Evolutionary conservation across 2,113 vertebrate species (phyloP).

Genomic region (Nerophis lumbriciformis): DNA sequence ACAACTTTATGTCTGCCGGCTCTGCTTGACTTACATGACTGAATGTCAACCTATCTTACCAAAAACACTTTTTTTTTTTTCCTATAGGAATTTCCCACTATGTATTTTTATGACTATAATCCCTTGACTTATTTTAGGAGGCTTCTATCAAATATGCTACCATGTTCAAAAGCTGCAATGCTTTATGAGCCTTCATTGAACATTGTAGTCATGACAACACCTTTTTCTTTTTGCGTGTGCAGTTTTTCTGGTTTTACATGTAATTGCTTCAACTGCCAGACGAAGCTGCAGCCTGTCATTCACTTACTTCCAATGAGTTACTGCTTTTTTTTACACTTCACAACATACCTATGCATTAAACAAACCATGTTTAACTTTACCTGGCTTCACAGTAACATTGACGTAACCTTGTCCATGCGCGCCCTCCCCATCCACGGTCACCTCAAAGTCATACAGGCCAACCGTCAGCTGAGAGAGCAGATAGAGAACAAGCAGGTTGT

Average conservation of each 20-base stretch:
- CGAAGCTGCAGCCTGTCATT: too few species aligned
- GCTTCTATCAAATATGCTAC: too few species aligned
- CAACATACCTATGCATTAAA: neutral
- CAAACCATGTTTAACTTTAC: constrained; percentile 60
- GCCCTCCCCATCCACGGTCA: constrained; percentile 79
- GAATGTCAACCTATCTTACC: neutral
- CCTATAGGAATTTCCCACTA: neutral
- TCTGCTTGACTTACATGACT: neutral
- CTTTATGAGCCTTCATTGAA: too few species aligned
- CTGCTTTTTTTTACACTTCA: too few species aligned
- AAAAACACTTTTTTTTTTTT: too few species aligned
- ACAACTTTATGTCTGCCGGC: neutral
- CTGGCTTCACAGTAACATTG: constrained; percentile 94
- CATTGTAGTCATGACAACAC: too few species aligned
- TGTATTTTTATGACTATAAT: neutral
- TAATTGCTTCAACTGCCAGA: too few species aligned
- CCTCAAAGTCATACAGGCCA: constrained; percentile 92
- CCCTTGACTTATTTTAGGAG: too few species aligned
- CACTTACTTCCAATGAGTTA: too few species aligned
- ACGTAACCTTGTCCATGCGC: constrained; percentile 86
- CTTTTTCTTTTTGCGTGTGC: too few species aligned
- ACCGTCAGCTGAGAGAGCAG: constrained; percentile 81
- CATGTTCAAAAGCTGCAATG: too few species aligned
- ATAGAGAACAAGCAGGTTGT: constrained; percentile 1
- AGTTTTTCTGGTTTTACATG: too few species aligned